A percentile compares a stretch with the other conserved stretches of the same genome.
These are phyloP conservation scores for Pogonomyrmex californicus DNA, from an alignment of 1,140 invertebrate species.

Conservation along the genomic window DNA sequence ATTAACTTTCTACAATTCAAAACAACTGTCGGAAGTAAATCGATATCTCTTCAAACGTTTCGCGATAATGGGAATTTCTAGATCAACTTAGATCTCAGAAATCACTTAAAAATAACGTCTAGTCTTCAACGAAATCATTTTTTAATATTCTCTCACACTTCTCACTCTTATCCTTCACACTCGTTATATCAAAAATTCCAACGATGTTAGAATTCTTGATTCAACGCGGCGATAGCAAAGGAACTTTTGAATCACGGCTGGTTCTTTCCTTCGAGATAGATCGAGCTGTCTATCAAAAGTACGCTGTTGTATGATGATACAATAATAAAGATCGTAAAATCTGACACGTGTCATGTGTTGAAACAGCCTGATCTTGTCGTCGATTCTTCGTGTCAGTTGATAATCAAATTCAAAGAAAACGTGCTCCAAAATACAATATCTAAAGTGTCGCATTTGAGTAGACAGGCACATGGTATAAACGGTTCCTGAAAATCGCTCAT, in stretches of 20 bases:
- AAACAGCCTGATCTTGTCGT: conserved; percentile 7
- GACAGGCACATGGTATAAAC: not conserved
- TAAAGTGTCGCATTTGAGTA: not conserved
- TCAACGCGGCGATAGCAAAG: conserved; percentile 13
- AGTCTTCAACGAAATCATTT: not conserved
- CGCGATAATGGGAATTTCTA: not conserved
- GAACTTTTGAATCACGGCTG: not conserved
- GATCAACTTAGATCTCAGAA: not conserved
- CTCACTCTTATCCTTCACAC: too few species aligned
- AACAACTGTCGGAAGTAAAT: not conserved
- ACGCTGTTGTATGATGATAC: conserved; percentile 1
- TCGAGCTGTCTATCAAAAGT: conserved; percentile 28
- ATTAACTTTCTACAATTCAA: conserved; percentile 21
- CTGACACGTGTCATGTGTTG: conserved; percentile 33
- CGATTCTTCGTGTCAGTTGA: not conserved
- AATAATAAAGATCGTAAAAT: conserved; percentile 16
- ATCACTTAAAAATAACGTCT: conserved; percentile 4
- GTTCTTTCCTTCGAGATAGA: not conserved
- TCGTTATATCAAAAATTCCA: not conserved
- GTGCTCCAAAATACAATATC: not conserved
- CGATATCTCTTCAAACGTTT: not conserved
- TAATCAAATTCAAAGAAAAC: conserved; percentile 22
- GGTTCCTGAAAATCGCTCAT: not conserved
- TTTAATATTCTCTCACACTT: not conserved
- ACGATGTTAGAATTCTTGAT: conserved; percentile 26